Conservation (phyloP, 2,113 vertebrate genomes). For the Marcusenius ussheri region DNA sequence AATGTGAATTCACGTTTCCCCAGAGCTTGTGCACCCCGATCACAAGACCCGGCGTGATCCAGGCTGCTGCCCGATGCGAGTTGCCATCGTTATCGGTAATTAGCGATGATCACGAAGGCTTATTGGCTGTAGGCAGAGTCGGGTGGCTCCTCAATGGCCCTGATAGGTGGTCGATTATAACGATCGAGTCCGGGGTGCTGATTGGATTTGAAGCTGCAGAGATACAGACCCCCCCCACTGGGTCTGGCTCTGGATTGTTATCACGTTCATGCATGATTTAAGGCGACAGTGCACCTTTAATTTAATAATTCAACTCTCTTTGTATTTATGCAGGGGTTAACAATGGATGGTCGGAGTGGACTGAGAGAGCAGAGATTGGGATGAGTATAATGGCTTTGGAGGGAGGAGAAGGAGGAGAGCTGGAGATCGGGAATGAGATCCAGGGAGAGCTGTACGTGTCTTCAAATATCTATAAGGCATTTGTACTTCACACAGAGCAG, state of each 20-base stretch:
- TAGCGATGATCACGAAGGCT: conserved; percentile 67
- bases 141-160: conserved; percentile 59
- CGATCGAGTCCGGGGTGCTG: conserved; percentile 60
- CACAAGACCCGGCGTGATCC: neutral
- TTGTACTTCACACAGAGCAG: neutral
- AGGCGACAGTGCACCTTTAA: conserved; percentile 58
- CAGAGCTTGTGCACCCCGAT: neutral
- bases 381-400: conserved; percentile 37
- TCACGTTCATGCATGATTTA: conserved; percentile 67
- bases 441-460: neutral
- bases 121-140: conserved; percentile 60
- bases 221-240: conserved; percentile 55
- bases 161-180: conserved; percentile 71
- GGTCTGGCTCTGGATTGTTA: conserved; percentile 51
- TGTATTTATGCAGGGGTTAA: conserved; percentile 64
- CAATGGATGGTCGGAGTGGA: conserved; percentile 43
- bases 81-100: conserved; percentile 59
- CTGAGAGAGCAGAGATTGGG: conserved; percentile 42
- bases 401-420: neutral
- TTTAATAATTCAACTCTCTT: conserved; percentile 61
- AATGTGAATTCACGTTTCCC: neutral
- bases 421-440: neutral
- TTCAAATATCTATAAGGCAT: neutral
- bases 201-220: conserved; percentile 65
- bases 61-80: conserved; percentile 41